Base-by-base conservation (phyloP, 2,888 invertebrate genomes). In the Heliconius sara region DNA sequence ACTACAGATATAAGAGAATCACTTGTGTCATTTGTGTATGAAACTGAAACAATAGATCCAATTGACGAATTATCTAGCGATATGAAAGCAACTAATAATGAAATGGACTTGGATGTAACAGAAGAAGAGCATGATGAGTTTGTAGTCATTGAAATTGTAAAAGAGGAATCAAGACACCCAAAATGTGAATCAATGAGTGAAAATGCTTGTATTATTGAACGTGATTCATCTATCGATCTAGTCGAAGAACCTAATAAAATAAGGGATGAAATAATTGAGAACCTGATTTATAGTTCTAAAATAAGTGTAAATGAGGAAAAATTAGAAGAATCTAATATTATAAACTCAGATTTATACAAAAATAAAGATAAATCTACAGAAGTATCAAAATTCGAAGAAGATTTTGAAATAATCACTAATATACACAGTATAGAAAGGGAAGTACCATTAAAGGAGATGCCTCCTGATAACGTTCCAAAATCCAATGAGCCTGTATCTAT, bases 11-110 rank as follows among this genome's bases (percentile, higher is more conserved):
- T 74, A n/a, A 80, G 86, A 63, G 84, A 88, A 80, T 89, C 89
- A 34, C 86, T 91, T 83, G 88, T 92, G 63, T 88, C 91, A 80
- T 80, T 91, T 66, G 90, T 93, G 79, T 93, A 92, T 80, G 91
- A 90, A 80, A 86, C 89, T 72, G 83, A 88, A 16, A 81, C 86
- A 47, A 86, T 90, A 85, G 84, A 86, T 74, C 85, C 87, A 25
- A 72, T 22, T 13, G n/a, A 6, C 39, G 13, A 43, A 25, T 13
- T 43, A 25, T 10, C 19, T 88, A 25, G 27, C n/a, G 10, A 81
- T 13, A 19, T 12, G 25, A 27, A 57, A 57, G 22, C 22, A 57
- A 3, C 27, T 25, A 65, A 65, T 27, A 67, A 77, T 74, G 68
- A 76, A 60, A 66, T 76, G 47, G 43, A 65, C 71, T 71, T 82